Evolutionary conservation across 2,888 invertebrate species (phyloP).

Genomic region (Patella caerulea): DNA sequence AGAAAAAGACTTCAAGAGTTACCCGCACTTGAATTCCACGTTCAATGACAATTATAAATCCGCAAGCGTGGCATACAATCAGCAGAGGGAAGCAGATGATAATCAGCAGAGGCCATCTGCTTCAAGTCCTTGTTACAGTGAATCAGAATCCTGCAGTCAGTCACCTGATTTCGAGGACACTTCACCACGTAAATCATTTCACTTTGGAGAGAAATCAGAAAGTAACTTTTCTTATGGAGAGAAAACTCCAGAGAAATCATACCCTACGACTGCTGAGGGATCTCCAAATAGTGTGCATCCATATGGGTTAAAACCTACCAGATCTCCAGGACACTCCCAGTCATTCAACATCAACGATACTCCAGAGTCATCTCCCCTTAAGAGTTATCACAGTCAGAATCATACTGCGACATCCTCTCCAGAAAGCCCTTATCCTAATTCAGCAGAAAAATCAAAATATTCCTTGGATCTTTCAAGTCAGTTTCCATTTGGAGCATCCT

Average conservation of each 20-base stretch:
- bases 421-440: neutral
- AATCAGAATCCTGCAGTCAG: neutral
- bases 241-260: slow-evolving; percentile 1
- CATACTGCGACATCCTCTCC: neutral
- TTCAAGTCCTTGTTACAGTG: neutral
- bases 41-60: neutral
- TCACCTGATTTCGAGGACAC: neutral
- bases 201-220: slow-evolving; percentile 7
- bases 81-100: neutral
- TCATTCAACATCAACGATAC: slow-evolving; percentile 3
- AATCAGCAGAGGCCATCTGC: slow-evolving; percentile 11
- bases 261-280: neutral
- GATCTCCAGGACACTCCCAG: neutral
- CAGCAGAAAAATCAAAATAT: slow-evolving; percentile 1
- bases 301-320: neutral
- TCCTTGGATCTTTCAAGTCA: neutral
- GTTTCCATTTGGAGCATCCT: neutral
- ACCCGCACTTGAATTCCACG: neutral
- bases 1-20: neutral
- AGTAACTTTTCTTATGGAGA: neutral
- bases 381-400: neutral
- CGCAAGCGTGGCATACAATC: neutral
- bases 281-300: neutral
- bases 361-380: slow-evolving; percentile 1
- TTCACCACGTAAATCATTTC: neutral